Conservation (phyloP, 2,888 invertebrate species). For the Nudaria mundana region DNA sequence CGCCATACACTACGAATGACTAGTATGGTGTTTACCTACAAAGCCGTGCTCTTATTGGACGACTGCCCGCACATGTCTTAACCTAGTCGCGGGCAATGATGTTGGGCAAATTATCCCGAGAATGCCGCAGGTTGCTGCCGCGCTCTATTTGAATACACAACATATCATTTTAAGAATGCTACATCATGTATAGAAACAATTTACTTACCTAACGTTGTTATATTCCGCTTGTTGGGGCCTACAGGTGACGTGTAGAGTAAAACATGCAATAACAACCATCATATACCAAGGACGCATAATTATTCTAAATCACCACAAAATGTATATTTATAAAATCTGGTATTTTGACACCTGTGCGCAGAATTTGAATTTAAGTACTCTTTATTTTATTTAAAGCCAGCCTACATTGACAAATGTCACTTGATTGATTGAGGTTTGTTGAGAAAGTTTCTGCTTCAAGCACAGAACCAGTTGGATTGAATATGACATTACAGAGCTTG, state of each 20-base stretch:
- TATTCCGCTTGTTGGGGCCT: conserved; percentile 44
- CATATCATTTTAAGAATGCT: neutral
- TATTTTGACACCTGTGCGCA: conserved; percentile 25
- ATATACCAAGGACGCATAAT: conserved; percentile 43
- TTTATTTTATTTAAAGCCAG: conserved; percentile 21
- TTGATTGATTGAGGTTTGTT: conserved; percentile 4
- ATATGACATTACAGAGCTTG: too few relatives aligned
- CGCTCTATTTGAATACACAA: too few relatives aligned
- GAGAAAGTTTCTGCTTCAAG: neutral
- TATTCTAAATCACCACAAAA: conserved; percentile 26
- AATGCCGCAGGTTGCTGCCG: too few relatives aligned
- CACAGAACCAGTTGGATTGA: too few relatives aligned
- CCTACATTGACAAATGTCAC: conserved; percentile 1
- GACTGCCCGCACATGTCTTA: too few relatives aligned
- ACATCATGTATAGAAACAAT: neutral
- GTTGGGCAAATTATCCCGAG: too few relatives aligned
- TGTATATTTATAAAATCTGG: conserved; percentile 32
- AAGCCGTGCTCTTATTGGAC: too few relatives aligned
- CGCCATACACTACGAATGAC: too few relatives aligned
- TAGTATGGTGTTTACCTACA: too few relatives aligned
- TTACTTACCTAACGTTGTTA: conserved; percentile 40
- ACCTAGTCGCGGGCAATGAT: too few relatives aligned
- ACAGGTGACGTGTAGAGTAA: conserved; percentile 24
- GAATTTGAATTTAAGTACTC: conserved; percentile 30
- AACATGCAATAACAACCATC: conserved; percentile 31